phyloP scores from a whole-genome alignment of 2,888 invertebrate genomes.

The Caenorhabditis doughertyi region DNA sequence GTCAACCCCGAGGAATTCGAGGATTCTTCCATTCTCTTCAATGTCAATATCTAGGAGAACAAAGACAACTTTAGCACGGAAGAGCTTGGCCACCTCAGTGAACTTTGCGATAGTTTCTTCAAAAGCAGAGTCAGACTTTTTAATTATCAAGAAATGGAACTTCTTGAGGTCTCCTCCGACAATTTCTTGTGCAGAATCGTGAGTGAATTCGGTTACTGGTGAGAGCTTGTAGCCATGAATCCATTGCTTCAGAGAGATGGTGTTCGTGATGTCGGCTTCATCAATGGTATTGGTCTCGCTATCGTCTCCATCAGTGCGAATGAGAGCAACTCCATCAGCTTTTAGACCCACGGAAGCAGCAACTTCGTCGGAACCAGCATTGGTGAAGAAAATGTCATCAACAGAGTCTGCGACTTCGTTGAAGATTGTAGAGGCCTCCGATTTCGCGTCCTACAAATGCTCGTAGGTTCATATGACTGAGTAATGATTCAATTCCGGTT shows the following conservation, averaged over 20 bases:
- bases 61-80: conserved; percentile 90
- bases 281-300: conserved; percentile 87
- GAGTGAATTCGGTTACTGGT: conserved; percentile 71
- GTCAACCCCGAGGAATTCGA: conserved; percentile 98
- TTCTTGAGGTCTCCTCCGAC: conserved; percentile 97
- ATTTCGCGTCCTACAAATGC: conserved; percentile 87
- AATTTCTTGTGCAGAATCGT: conserved; percentile 92
- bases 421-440: conserved; percentile 90
- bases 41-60: conserved; percentile 95
- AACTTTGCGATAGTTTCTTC: conserved; percentile 89
- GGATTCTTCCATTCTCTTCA: conserved; percentile 94
- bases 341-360: conserved; percentile 87
- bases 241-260: conserved; percentile 86
- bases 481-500: background rate
- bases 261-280: conserved; percentile 89
- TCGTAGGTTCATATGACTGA: background rate
- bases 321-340: conserved; percentile 84
- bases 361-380: conserved; percentile 88
- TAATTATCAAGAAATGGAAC: conserved; percentile 92
- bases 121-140: conserved; percentile 88
- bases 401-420: conserved; percentile 88
- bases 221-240: conserved; percentile 61
- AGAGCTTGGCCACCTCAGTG: conserved; percentile 90
- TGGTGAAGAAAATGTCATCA: conserved; percentile 92
- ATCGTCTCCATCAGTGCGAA: conserved; percentile 85